phyloP scores from a whole-genome alignment of 2,113 vertebrate species.

The Micromys minutus region DNA sequence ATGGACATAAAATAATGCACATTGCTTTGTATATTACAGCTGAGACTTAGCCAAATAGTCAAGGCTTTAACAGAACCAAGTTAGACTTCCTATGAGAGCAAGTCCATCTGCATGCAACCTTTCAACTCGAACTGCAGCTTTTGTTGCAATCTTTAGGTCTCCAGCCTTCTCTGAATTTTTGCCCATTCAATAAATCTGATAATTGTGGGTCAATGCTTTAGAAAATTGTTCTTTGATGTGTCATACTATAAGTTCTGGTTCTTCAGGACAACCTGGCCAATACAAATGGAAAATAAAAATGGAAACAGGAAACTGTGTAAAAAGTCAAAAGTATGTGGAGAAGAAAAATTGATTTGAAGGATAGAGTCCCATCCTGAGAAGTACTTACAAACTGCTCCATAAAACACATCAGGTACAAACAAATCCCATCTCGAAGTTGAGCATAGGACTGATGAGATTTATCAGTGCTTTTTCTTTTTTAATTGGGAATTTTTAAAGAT shows the following conservation, averaged over 20 bases:
- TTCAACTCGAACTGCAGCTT: not conserved
- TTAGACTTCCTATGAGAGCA: not conserved
- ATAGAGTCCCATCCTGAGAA: not conserved
- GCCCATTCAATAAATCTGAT: not conserved
- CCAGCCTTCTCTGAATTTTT: not conserved
- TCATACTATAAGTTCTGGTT: not conserved
- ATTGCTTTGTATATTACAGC: not conserved
- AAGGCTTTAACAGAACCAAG: not conserved
- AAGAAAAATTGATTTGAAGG: not conserved
- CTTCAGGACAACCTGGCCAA: not conserved
- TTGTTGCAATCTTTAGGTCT: not conserved
- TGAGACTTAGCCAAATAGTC: not conserved
- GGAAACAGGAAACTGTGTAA: constrained; percentile 33
- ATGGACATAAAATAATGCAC: not conserved
- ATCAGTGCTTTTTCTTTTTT: not conserved
- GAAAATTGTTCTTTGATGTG: not conserved
- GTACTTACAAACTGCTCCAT: no score
- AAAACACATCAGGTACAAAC: not conserved
- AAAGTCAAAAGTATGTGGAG: not conserved
- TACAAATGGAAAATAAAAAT: not conserved
- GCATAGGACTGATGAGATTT: not conserved
- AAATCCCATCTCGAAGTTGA: not conserved
- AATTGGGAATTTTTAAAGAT: not conserved
- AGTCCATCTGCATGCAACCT: not conserved
- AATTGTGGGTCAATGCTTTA: not conserved